These are phyloP conservation scores for Alcedo quadribrachys DNA, from an alignment of 2,797 vertebrate species.

Conservation along the genomic window DNA sequence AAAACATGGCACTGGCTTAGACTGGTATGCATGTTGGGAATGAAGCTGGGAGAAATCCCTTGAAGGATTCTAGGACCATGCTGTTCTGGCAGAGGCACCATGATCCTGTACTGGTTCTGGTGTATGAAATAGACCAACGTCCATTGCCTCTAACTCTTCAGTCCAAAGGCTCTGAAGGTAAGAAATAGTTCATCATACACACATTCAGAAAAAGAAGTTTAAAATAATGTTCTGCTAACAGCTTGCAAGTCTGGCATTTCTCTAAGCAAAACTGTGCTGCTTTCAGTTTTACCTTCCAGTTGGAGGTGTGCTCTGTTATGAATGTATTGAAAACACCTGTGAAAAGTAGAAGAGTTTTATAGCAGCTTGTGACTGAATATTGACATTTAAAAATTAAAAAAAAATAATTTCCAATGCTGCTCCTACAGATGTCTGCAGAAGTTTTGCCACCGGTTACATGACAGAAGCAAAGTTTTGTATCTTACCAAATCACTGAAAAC, in stretches of 20 bases:
- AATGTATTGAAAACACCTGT: neutral
- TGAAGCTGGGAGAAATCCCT: neutral
- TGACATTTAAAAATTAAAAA: neutral
- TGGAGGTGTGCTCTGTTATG: neutral
- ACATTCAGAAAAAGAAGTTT: neutral
- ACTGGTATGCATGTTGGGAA: neutral
- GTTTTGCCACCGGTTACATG: neutral
- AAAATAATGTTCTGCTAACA: neutral
- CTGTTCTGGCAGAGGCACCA: neutral
- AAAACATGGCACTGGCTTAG: neutral
- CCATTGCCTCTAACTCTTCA: neutral
- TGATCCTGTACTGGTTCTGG: neutral
- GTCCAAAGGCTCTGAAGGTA: neutral
- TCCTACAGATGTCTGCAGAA: neutral
- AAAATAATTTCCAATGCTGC: neutral
- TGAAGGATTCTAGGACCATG: neutral
- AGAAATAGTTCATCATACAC: neutral
- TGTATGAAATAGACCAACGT: neutral
- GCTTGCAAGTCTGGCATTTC: neutral
- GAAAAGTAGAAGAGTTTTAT: neutral
- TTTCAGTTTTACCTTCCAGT: neutral
- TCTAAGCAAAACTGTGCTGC: neutral
- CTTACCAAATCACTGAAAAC: neutral
- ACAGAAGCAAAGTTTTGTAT: neutral
- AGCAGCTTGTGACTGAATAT: neutral